These are phyloP conservation scores for Scaptodrosophila latifasciaeformis DNA, from an alignment of 2,888 invertebrate genomes.

Conservation along the genomic window DNA sequence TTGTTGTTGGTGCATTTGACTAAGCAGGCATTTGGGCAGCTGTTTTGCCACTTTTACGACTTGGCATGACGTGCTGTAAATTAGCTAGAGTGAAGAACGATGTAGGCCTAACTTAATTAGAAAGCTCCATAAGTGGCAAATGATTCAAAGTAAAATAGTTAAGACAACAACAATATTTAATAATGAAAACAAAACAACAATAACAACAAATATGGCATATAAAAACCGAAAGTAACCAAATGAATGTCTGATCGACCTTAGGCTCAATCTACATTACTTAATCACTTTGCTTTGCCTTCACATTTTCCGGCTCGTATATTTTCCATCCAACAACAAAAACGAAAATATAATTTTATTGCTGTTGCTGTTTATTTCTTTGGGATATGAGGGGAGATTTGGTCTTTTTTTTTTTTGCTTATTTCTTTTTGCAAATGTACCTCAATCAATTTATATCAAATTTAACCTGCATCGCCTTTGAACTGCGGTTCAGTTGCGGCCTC, in stretches of 20 bases:
- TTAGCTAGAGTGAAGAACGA: slow-evolving; percentile 38
- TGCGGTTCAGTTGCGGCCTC: slow-evolving; percentile 39
- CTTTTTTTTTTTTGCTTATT: slow-evolving; percentile 2
- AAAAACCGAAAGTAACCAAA: slow-evolving; percentile 13
- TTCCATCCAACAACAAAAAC: not conserved
- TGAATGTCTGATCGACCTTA: slow-evolving; percentile 30
- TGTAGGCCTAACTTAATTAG: slow-evolving; percentile 12
- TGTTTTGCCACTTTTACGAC: slow-evolving; percentile 47
- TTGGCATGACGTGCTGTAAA: slow-evolving; percentile 54
- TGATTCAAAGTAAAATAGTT: too few relatives aligned
- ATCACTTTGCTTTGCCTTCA: slow-evolving; percentile 5
- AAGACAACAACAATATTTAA: too few relatives aligned
- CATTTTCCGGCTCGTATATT: slow-evolving; percentile 1
- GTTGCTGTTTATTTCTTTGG: not conserved
- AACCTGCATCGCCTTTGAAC: slow-evolving; percentile 55
- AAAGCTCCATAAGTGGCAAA: too few relatives aligned
- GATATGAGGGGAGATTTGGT: not conserved
- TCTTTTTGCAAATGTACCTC: slow-evolving; percentile 27
- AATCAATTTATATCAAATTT: slow-evolving; percentile 66
- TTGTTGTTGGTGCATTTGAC: slow-evolving; percentile 5
- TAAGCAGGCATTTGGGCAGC: slow-evolving; percentile 52
- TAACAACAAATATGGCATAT: not conserved
- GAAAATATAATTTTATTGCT: too few relatives aligned
- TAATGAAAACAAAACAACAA: slow-evolving; percentile 1
- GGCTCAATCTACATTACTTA: slow-evolving; percentile 16